phyloP scores from a whole-genome alignment of 2,888 invertebrate species.

The Ornithoptera alexandrae region DNA sequence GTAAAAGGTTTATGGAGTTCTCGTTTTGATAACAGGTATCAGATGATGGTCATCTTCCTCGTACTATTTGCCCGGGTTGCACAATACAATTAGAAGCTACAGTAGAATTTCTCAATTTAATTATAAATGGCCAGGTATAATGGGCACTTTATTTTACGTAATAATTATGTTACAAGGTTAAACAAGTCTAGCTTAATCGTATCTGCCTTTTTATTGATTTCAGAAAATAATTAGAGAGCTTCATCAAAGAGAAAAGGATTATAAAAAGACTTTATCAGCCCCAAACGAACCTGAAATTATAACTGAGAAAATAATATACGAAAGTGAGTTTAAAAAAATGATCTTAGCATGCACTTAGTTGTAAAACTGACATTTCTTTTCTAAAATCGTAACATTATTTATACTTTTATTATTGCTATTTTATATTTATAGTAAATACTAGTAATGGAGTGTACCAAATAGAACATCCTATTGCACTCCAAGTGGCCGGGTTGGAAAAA shows the following conservation, averaged over 20 bases:
- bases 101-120: constrained; percentile 85
- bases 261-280: constrained; percentile 52
- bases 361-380: background rate
- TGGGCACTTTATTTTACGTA: background rate
- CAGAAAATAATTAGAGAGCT: constrained; percentile 69
- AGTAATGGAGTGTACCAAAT: constrained; percentile 82
- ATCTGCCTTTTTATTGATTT: constrained; percentile 35
- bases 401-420: background rate
- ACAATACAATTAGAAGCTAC: constrained; percentile 87
- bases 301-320: constrained; percentile 61
- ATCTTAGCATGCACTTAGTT: background rate
- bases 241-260: constrained; percentile 61
- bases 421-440: constrained; percentile 74
- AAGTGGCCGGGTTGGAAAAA: constrained; percentile 82
- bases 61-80: constrained; percentile 88
- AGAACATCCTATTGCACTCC: constrained; percentile 83
- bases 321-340: constrained; percentile 49
- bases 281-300: constrained; percentile 47
- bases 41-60: constrained; percentile 85
- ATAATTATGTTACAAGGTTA: background rate
- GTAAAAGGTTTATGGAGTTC: background rate
- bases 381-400: background rate
- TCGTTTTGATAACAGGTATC: constrained; percentile 72
- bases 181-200: background rate
- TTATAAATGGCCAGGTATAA: constrained; percentile 83